Base-by-base conservation (phyloP, 2,888 invertebrate genomes). In the Cryptocheilus praepositus region DNA sequence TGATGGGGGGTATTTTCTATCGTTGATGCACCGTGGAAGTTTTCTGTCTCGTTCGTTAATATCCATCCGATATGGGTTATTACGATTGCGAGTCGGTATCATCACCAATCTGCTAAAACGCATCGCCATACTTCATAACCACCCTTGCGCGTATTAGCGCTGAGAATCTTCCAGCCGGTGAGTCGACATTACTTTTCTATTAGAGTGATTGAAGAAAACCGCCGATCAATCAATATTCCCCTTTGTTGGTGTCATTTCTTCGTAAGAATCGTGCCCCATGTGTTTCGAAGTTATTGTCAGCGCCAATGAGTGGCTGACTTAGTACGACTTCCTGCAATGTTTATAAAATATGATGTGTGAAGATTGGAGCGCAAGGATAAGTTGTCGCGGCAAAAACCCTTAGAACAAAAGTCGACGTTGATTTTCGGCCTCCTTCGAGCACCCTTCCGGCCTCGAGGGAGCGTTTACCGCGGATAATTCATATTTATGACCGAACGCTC, bases 401-500 rank as follows among this genome's bases (percentile, higher is more conserved):
- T 67, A 8, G 66, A 44, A 49, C 61, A 11, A 63, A 58, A 76
- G 66, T 67, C 69, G 36, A 51, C 15, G 61, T 60, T 55, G 63
- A 61, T 59, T 56, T 43, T 56, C 51, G n/a, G 54, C 49, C 56
- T 49, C 46, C 16, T 7, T 46, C 28, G 58, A 22, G 13, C 44
- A 57, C 64, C 66, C 64, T 64, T 69, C 68, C 73, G 63, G 54
- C 65, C 87, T 81, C 86, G 79, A 64, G 86, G 86, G 87, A 86
- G 78, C 87, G 83, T 88, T 88, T 88, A 87, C 87, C 83, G 80
- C 83, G 87, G 86, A 87, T 88, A 87, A 88, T 88, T 87, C 86
- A 87, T 88, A 88, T 88, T 88, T 88, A 88, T 87, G 86, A 84
- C 83, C 83, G 78, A 83, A 73, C 81, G 85, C 85, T 88, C 82